Evolutionary conservation across 2,113 vertebrate genomes (phyloP).

Genomic region (Diglossa brunneiventris): DNA sequence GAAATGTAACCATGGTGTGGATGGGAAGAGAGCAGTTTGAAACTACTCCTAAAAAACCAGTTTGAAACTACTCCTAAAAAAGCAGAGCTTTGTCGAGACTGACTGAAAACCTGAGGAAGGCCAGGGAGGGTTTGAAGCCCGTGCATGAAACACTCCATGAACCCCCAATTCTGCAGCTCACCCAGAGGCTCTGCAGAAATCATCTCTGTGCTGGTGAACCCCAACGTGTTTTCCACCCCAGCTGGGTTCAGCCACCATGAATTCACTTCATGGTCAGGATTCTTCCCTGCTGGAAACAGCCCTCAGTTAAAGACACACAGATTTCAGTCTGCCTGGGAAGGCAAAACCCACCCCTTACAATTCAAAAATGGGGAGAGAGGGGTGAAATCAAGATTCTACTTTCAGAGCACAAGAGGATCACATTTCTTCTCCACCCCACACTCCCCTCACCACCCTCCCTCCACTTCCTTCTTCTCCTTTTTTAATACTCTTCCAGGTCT

Average conservation of each 20-base stretch:
- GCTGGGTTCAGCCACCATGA: neutral
- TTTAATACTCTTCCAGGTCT: constrained; percentile 75
- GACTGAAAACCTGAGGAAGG: neutral
- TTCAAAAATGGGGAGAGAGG: neutral
- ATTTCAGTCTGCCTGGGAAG: neutral
- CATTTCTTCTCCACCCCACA: constrained; percentile 57
- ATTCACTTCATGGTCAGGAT: neutral
- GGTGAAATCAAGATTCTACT: constrained; percentile 70
- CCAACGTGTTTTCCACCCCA: neutral
- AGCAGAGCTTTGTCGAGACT: neutral
- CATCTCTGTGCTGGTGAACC: neutral
- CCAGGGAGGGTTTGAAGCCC: neutral
- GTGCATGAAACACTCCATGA: neutral
- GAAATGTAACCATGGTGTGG: neutral
- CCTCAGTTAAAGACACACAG: neutral
- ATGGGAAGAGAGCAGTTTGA: neutral
- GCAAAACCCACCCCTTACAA: constrained; percentile 41
- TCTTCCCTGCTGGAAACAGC: neutral
- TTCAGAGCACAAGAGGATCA: constrained; percentile 75
- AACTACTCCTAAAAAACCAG: neutral
- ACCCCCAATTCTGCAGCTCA: neutral
- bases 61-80: neutral
- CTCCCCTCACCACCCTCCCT: neutral
- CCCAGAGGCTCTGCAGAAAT: neutral
- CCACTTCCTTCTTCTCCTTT: constrained; percentile 38